phyloP scores from a whole-genome alignment of 2,797 vertebrate genomes.

The Macropus fuliginosus region DNA sequence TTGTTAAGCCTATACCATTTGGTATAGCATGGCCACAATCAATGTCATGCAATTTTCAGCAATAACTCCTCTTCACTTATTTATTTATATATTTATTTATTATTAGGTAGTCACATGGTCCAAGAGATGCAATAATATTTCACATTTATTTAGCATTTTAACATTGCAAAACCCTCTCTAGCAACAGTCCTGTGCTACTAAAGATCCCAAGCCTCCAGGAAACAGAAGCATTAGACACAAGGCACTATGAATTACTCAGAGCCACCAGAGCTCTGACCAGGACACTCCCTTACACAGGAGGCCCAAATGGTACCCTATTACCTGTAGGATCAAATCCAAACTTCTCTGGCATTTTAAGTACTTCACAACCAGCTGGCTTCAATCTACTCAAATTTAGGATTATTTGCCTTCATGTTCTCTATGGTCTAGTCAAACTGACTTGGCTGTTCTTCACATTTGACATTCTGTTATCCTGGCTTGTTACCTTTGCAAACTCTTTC shows the following conservation, averaged over 20 bases:
- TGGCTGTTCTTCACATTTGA: not conserved
- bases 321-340: not conserved
- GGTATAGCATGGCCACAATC: not conserved
- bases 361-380: not conserved
- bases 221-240: not conserved
- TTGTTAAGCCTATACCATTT: constrained; percentile 2
- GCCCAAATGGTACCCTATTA: not conserved
- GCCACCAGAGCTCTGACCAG: not conserved
- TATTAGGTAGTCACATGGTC: not conserved
- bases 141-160: not conserved
- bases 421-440: not conserved
- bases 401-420: not conserved
- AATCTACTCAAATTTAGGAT: not conserved
- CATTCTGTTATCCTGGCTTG: not conserved
- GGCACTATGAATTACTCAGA: not conserved
- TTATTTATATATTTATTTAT: not conserved
- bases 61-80: not conserved
- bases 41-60: not conserved
- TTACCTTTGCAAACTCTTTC: not conserved
- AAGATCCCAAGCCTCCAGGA: not conserved
- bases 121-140: not conserved
- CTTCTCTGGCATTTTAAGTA: not conserved
- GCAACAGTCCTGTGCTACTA: not conserved
- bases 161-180: not conserved
- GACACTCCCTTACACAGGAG: not conserved